Conservation (phyloP, 2,888 invertebrate species). For the Frankliniella intonsa region DNA sequence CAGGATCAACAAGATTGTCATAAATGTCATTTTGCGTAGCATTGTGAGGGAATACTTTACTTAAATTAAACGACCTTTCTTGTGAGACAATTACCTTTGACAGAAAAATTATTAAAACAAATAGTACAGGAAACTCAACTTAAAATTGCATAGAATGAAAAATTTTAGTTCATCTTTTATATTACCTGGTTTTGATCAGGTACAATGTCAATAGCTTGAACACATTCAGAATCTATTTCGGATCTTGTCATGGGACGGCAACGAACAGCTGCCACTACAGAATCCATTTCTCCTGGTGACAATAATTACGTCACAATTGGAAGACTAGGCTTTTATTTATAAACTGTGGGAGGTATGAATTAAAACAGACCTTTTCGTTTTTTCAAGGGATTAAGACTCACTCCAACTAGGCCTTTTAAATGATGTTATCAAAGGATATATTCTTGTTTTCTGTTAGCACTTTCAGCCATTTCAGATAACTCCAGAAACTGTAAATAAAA, state of each 20-base stretch:
- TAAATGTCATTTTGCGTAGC: neutral
- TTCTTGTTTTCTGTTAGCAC: too few species aligned
- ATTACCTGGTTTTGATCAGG: neutral
- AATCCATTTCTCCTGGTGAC: neutral
- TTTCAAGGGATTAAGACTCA: too few species aligned
- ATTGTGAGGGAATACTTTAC: neutral
- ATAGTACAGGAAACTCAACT: neutral
- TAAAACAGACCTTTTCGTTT: too few species aligned
- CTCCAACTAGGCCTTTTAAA: neutral
- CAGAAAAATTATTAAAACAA: neutral
- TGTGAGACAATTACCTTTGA: neutral
- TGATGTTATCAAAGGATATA: too few species aligned
- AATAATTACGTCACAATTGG: too few species aligned
- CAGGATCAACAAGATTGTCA: neutral
- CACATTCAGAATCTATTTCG: neutral
- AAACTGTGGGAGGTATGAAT: too few species aligned
- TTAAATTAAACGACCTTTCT: neutral
- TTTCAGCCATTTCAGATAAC: too few species aligned
- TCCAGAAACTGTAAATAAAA: neutral
- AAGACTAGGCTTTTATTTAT: too few species aligned
- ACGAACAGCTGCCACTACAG: neutral
- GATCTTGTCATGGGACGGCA: neutral
- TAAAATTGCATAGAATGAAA: too few species aligned
- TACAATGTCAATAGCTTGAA: neutral
- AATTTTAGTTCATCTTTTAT: neutral